Evolutionary conservation across 2,888 invertebrate genomes (phyloP).

Genomic region (Idaea dimidiata): DNA sequence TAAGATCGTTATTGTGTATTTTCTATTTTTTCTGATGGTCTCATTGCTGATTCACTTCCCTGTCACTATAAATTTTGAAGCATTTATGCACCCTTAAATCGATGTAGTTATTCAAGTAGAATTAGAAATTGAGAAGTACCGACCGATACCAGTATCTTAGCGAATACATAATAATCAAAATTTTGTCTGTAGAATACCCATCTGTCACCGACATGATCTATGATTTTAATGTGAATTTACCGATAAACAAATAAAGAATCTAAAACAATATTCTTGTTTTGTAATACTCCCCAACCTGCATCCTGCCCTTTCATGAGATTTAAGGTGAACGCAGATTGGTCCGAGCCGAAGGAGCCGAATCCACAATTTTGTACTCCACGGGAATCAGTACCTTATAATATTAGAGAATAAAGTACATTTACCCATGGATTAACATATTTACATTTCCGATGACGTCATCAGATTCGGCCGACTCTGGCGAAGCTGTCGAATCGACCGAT

Average conservation of each 20-base stretch:
- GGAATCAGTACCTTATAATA: no score
- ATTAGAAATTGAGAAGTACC: slow-evolving; percentile 75
- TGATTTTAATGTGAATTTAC: slow-evolving; percentile 81
- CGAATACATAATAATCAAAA: slow-evolving; percentile 63
- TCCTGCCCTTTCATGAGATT: no score
- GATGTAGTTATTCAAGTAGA: slow-evolving; percentile 72
- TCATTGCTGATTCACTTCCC: slow-evolving; percentile 56
- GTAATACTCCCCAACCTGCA: background rate
- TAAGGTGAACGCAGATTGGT: no score
- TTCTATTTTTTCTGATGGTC: slow-evolving; percentile 66
- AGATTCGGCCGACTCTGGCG: no score
- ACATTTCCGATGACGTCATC: no score
- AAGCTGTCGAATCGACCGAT: no score
- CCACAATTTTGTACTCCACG: no score
- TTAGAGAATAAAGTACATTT: no score
- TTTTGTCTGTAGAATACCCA: slow-evolving; percentile 74
- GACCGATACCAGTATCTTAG: slow-evolving; percentile 77
- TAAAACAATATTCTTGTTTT: background rate
- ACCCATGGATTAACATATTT: no score
- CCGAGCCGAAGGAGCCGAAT: no score
- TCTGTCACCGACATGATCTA: slow-evolving; percentile 77
- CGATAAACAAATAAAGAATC: slow-evolving; percentile 75
- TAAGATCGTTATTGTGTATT: slow-evolving; percentile 66
- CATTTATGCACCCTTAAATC: slow-evolving; percentile 74
- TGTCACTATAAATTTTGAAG: slow-evolving; percentile 68